These are phyloP conservation scores for Osmerus mordax DNA, from an alignment of 2,113 vertebrate species.

Conservation along the genomic window DNA sequence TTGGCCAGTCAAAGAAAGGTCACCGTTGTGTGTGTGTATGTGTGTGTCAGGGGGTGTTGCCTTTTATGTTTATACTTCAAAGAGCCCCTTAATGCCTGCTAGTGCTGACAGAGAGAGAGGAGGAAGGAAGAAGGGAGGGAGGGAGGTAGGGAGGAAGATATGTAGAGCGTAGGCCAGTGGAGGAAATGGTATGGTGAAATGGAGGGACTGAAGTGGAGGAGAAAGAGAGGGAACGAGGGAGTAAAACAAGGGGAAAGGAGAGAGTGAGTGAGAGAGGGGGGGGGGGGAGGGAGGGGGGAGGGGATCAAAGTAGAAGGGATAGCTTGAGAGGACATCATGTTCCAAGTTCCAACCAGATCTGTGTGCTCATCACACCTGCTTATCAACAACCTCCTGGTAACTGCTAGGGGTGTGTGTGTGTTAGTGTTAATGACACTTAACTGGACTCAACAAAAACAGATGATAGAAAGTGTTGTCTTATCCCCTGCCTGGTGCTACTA, in stretches of 20 bases:
- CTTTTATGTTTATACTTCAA: constrained; percentile 70
- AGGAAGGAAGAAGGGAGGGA: constrained; percentile 7
- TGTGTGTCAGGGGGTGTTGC: constrained; percentile 33
- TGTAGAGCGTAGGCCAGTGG: constrained; percentile 2
- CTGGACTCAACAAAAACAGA: no score
- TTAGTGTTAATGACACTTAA: no score
- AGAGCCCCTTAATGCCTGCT: constrained; percentile 37
- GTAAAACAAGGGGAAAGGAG: not conserved
- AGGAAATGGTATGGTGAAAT: not conserved
- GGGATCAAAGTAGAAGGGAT: no score
- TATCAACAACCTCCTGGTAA: not conserved
- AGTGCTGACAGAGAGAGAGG: constrained; percentile 27
- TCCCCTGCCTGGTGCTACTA: no score
- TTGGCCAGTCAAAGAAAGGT: constrained; percentile 71
- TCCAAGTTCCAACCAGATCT: not conserved
- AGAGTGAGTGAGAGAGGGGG: not conserved
- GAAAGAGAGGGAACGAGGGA: not conserved
- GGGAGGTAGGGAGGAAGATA: constrained; percentile 23
- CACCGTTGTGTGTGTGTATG: constrained; percentile 43
- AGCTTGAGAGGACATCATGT: not conserved
- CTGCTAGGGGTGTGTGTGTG: not conserved
- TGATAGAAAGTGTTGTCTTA: no score
- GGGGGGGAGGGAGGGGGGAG: not conserved
- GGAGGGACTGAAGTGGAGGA: not conserved
- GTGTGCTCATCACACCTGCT: constrained; percentile 4